Evolutionary conservation across 2,797 vertebrate genomes (phyloP), one percentile per base, ranked within the genome.

Genomic region (Leuciscus waleckii): DNA sequence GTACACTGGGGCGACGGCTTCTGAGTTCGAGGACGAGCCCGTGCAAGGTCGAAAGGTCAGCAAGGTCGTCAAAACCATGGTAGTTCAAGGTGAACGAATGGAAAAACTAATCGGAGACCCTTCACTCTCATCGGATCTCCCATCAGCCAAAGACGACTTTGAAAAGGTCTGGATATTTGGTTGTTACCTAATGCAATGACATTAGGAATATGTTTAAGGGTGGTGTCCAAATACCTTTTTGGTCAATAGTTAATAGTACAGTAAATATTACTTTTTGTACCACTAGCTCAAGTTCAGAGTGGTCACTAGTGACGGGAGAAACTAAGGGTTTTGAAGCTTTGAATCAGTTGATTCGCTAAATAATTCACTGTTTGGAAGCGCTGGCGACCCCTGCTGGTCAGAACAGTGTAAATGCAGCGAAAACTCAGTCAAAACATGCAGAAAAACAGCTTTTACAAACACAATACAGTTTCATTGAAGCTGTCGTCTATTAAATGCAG

Each of bases 61-160:
- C 95, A 98, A 97, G 92, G 98, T 99, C 63, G 94, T 98, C 82
- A 99, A 99, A 93, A 99, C 96, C 19, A 99, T 95, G 0, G 88
- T 99, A 84, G 94, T 99, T 79, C 96, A 94, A 37, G 98, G 98
- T 9, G 97, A 98, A 91, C 95, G 98, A 91, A 95, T 88, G 87
- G 97, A 98, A 93, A 99, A 98, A 90, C 96, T 94, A 65, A 94
- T 92, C 2, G 98, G 98, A 83, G 97, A 98, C 88, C 84, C 95
- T 58, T 96, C 95, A 3, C 92, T 99, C 94, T 95, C 97, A 87
- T 89, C 93, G 82, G 97, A 97, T 89, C 97, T 99, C 78, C 97
- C 98, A 0, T 97, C 97, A 81, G 97, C 98, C 94, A 97, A 96
- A 95, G 97, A 98, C 86, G 98, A 99, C 95, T 99, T 99, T 88